Conservation (phyloP, 2,113 vertebrate genomes). For the Paedocypris sp. region DNA sequence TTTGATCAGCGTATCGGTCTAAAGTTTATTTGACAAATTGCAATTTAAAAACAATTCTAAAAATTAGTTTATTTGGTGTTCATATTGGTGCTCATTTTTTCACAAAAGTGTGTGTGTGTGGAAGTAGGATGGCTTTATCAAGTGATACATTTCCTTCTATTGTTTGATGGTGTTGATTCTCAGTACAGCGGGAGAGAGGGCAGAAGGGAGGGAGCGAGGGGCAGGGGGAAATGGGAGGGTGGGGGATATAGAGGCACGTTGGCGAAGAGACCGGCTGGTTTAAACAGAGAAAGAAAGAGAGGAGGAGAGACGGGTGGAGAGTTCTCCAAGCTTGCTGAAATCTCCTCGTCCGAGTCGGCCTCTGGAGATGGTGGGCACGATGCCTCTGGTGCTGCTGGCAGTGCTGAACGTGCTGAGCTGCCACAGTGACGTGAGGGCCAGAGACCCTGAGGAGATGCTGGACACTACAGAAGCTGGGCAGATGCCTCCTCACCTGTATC, state of each 20-base stretch:
- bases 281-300: not conserved
- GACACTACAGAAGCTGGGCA: not conserved
- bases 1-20: no score
- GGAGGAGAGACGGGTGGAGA: not conserved
- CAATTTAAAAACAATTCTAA: no score
- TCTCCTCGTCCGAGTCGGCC: not conserved
- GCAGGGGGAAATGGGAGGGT: constrained; percentile 24
- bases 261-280: constrained; percentile 12
- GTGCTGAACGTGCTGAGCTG: constrained; percentile 12
- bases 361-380: constrained; percentile 13
- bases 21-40: no score
- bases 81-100: no score
- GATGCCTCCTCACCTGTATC: no score
- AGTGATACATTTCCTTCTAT: constrained; percentile 17
- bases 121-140: constrained; percentile 4
- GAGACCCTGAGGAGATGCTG: constrained; percentile 22
- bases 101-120: no score
- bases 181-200: constrained; percentile 13
- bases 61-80: no score
- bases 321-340: constrained; percentile 2
- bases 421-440: constrained; percentile 17
- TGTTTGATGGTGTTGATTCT: constrained; percentile 21
- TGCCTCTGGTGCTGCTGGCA: constrained; percentile 13
- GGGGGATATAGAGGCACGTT: constrained; percentile 20
- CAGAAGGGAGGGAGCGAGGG: constrained; percentile 14